These are phyloP conservation scores for Wasmannia auropunctata DNA, from an alignment of 1,140 invertebrate species.

Conservation along the genomic window DNA sequence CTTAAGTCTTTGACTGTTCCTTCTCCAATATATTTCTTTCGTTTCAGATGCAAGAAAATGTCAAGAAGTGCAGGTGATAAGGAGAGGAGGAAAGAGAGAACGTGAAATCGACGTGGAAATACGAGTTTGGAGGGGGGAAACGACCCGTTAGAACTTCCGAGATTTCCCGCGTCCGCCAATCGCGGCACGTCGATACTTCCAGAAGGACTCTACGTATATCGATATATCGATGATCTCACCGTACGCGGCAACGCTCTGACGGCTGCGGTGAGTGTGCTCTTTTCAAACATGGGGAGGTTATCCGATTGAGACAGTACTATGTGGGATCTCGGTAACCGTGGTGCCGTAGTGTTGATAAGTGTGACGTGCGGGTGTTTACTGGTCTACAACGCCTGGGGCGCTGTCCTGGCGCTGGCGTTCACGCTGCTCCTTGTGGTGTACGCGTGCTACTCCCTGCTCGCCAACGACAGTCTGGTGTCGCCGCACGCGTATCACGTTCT, in stretches of 20 bases:
- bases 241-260: conserved; percentile 60
- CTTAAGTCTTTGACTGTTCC: too few relatives aligned
- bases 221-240: conserved; percentile 66
- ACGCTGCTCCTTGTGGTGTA: conserved; percentile 77
- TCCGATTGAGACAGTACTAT: conserved; percentile 81
- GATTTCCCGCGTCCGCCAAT: not conserved
- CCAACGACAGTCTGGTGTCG: conserved; percentile 80
- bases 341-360: conserved; percentile 77
- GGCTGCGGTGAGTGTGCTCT: conserved; percentile 71
- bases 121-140: too few relatives aligned
- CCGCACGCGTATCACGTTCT: conserved; percentile 74
- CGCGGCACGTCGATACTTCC: too few relatives aligned
- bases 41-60: too few relatives aligned
- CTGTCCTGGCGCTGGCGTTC: conserved; percentile 76
- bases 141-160: too few relatives aligned
- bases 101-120: too few relatives aligned
- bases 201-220: conserved; percentile 8
- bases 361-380: conserved; percentile 78
- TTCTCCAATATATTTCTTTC: too few relatives aligned
- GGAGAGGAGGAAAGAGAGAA: too few relatives aligned
- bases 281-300: conserved; percentile 82
- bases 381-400: conserved; percentile 79
- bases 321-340: conserved; percentile 82
- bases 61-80: too few relatives aligned
- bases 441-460: conserved; percentile 79